Base-by-base conservation (phyloP, 2,888 invertebrate genomes). In the Mimachlamys varia region DNA sequence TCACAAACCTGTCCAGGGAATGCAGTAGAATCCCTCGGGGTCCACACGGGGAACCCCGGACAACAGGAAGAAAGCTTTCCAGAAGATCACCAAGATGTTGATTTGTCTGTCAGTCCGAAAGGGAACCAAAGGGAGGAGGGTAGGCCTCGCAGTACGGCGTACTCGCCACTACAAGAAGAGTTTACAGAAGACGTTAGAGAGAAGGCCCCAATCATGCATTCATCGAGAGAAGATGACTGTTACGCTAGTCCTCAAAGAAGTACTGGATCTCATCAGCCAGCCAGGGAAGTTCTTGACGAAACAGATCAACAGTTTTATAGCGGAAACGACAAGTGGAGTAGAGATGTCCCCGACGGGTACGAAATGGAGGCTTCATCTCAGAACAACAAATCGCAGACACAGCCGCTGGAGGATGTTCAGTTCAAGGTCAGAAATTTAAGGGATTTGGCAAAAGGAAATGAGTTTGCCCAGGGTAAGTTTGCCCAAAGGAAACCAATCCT, bases 381-480 rank as follows among this genome's bases (percentile, higher is more conserved):
- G 44, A 33, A 76, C 33, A 33, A 33, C 10, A 76, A 76, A 2
- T 33, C 10, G 0, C 76, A 76, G 76, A 33, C 27, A 27, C 27
- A 76, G 33, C 33, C 76, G 13, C 13, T 33, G 33, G 49, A 37
- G 76, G 76, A 62, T 7, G 89, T 91, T 0, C 88, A 91, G 38
- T 95, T 95, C 90, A 93, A 93, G 89, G 94, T 95, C 0, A 93
- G 93, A 90, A 91, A 95, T 90, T 90, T 95, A 33, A 92, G 95
- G 91, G 89, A 91, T 17, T 90, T 95, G 55, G 95, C 95, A 3
- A 89, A 93, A 76, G 94, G 95, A 89, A 95, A 95, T 92, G 95
- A 95, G 89, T 95, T 95, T 92, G 90, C 94, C 87, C 90, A 93
- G 87, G 92, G 93, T 49, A 94, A 93, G 88, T 94, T 94, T 92